Evolutionary conservation across 2,113 vertebrate species (phyloP).

Genomic region (Microcebus griseorufus): DNA sequence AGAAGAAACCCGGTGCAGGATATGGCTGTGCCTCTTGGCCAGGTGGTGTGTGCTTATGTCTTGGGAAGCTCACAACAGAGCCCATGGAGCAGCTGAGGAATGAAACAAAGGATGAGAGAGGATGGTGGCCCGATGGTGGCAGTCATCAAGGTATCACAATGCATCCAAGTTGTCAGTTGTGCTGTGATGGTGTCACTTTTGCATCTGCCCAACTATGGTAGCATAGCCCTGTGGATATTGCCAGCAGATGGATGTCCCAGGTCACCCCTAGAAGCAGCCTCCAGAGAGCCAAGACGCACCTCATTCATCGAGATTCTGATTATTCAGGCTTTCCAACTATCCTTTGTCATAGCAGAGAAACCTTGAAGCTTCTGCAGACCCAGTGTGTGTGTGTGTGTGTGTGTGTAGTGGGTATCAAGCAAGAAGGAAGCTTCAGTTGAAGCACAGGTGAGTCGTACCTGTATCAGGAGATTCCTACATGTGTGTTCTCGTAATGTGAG

Average conservation of each 20-base stretch:
- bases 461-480: neutral
- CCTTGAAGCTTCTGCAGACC: neutral
- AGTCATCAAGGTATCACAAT: accelerated
- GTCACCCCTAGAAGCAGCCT: neutral
- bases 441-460: accelerated
- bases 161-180: neutral
- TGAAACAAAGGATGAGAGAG: neutral
- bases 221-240: neutral
- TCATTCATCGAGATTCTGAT: accelerated
- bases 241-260: neutral
- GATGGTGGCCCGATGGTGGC: no score
- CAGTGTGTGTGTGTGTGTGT: neutral
- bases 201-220: neutral
- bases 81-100: neutral
- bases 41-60: accelerated
- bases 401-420: neutral
- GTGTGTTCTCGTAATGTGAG: neutral
- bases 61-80: neutral
- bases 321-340: neutral
- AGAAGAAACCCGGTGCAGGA: neutral
- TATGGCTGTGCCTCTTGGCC: neutral
- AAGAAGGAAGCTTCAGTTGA: neutral
- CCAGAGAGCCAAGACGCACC: accelerated
- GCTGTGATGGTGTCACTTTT: neutral
- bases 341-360: neutral